Evolutionary conservation across 1,140 invertebrate species (phyloP).

Genomic region (Drosophila nannoptera): DNA sequence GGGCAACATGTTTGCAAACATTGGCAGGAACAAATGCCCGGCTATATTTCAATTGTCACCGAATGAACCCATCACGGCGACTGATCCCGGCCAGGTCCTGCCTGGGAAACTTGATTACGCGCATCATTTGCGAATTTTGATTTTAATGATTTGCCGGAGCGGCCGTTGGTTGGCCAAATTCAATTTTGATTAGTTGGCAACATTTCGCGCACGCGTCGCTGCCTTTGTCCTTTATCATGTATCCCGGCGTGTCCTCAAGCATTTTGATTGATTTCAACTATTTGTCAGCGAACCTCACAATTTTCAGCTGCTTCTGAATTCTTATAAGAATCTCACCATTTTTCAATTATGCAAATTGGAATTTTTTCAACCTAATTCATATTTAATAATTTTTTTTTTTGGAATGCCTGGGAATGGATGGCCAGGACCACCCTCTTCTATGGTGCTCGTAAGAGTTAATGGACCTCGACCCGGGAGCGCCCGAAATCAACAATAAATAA

Average conservation of each 20-base stretch:
- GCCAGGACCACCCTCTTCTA: conserved; percentile 43
- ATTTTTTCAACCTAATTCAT: background rate
- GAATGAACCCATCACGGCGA: conserved; percentile 50
- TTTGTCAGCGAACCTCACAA: conserved; percentile 64
- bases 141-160: conserved; percentile 56
- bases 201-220: conserved; percentile 43
- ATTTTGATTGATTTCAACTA: conserved; percentile 72
- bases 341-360: background rate
- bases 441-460: conserved; percentile 71
- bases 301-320: background rate
- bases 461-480: conserved; percentile 56
- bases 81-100: conserved; percentile 43
- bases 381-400: background rate
- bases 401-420: too few relatives aligned
- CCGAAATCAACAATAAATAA: conserved; percentile 66
- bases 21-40: conserved; percentile 67
- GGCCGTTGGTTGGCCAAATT: conserved; percentile 44
- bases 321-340: background rate
- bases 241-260: conserved; percentile 15
- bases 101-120: conserved; percentile 70
- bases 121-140: conserved; percentile 78
- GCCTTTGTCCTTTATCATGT: background rate
- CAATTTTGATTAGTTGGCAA: conserved; percentile 70
- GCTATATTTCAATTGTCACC: conserved; percentile 77
- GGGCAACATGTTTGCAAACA: conserved; percentile 74